Base-by-base conservation (phyloP, 2,888 invertebrate genomes). In the Cephalotes varians region DNA sequence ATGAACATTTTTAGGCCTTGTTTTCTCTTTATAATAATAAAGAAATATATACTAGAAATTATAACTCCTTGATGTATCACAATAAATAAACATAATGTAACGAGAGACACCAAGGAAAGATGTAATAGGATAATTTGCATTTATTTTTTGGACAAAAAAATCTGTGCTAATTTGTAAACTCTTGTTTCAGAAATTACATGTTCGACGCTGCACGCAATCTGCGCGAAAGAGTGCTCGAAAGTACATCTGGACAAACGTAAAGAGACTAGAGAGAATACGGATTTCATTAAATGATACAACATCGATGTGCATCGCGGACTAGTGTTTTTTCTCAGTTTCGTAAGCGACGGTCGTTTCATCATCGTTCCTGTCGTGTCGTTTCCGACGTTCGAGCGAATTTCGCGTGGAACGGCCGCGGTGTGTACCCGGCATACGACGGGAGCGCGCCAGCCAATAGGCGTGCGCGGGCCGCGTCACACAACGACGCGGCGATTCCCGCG, bases 401-500 rank as follows among this genome's bases (percentile, higher is more conserved):
- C 47, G 47, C 47, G 49, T 49, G 49, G n/a, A n/a, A 9, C 49
- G 49, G 7, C 6, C 40, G 7, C 34, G 60, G 37, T 84, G 82
- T 82, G 84, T 71, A 88, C 64, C 12, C 60, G 81, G 79, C 77
- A 80, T 83, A 31, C 5, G 28, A 12, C n/a, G 15, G 56, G 60
- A 37, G 54, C 15, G 60, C 12, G 15, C 1, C 37, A 28, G 49
- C 84, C 89, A 87, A 87, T 84, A 51, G 80, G 54, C 80, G 74
- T 12, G 64, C 64, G 49, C 34, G 37, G 21, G 37, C 18, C 49
- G 58, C 51, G 44, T 56, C 47, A 56, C 47, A 56, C 51, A 80
- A 28, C 47, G 79, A 72, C 80, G 83, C 67, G 82, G 81, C 87
- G 86, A 86, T 87, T 87, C 87, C 87, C 90, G 88, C 88, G 92